Evolutionary conservation across 2,113 vertebrate genomes (phyloP), one percentile per base, ranked within the genome.

Genomic region (Gnathonemus longibarbis): DNA sequence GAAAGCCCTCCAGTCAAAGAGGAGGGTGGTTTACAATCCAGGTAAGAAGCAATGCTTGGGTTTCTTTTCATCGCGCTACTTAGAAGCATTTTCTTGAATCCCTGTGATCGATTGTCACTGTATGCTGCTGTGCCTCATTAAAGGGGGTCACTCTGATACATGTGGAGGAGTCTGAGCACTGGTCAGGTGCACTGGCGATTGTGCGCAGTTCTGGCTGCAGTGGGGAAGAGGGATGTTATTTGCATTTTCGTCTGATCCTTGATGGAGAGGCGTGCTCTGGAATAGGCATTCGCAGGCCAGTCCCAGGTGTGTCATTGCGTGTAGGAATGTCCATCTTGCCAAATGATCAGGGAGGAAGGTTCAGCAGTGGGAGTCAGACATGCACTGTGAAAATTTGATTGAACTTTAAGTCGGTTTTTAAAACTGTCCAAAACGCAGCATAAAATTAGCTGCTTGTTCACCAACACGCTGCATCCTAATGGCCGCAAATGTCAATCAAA

Each of bases 301-400:
- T 95, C 93, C 93, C 94, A 93, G 91, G 93, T 92, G 90, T 91
- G n/a, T 89, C 91, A 89, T 93, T 92, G 91, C 91, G 89, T 88
- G 85, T 92, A 91, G 88, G 94, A 93, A 94, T 93, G 92, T 62
- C 74, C 91, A 91, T 90, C 90, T 35, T 91, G 91, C 88, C 92
- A 88, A 91, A 88, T 46, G 87, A 39, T 56, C 52, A 91, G 90
- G 24, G 87, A 90, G 91, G 90, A 90, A 91, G 93, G 89, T 56
- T 42, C 74, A 80, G 39, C 5, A 7, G 70, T 17, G 70, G 70
- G 27, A 39, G 70, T 77, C 27, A 7, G 3, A 66, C 62, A 70
- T 70, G 62, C n/a, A 31, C 62, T 31, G n/a, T 31, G 27, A 31
- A 31, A 31, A 7, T 31, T 13, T 31, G n/a, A 27, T 27, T 11